These are phyloP conservation scores for Pristionchus japonicus DNA, from an alignment of 2,888 invertebrate genomes.

Conservation along the genomic window DNA sequence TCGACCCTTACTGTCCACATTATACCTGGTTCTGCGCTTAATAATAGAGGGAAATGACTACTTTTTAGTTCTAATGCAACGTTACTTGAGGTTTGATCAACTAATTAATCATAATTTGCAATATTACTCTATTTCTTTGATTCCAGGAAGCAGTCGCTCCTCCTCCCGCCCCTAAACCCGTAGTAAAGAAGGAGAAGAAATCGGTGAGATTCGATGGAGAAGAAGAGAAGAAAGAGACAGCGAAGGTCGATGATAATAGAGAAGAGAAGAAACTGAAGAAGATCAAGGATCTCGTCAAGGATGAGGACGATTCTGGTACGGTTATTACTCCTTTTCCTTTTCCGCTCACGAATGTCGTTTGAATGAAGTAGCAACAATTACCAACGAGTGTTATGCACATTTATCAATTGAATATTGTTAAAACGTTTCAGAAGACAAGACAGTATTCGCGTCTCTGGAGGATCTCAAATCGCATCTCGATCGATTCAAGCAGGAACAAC, in stretches of 20 bases:
- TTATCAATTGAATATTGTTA: too few species aligned
- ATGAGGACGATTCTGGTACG: conserved; percentile 10
- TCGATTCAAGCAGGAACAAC: conserved; percentile 34
- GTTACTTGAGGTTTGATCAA: too few species aligned
- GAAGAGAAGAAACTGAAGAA: conserved; percentile 43
- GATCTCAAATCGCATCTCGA: conserved; percentile 26
- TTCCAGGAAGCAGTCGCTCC: background rate
- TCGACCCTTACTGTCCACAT: background rate
- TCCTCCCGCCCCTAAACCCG: background rate
- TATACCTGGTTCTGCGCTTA: too few species aligned
- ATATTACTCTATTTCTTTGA: too few species aligned
- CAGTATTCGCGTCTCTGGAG: conserved; percentile 37
- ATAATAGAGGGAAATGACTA: too few species aligned
- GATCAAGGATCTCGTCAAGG: conserved; percentile 42
- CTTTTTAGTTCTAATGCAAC: too few species aligned
- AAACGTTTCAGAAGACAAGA: conserved; percentile 16
- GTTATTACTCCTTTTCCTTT: background rate
- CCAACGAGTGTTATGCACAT: too few species aligned
- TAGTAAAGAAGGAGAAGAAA: conserved; percentile 21
- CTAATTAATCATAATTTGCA: too few species aligned
- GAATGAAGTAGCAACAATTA: too few species aligned
- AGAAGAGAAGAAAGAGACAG: conserved; percentile 14
- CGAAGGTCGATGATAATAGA: background rate
- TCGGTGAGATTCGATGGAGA: background rate
- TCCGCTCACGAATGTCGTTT: background rate